Conservation (phyloP, 1,140 invertebrate genomes). For the Ditylenchus dipsaci region DNA sequence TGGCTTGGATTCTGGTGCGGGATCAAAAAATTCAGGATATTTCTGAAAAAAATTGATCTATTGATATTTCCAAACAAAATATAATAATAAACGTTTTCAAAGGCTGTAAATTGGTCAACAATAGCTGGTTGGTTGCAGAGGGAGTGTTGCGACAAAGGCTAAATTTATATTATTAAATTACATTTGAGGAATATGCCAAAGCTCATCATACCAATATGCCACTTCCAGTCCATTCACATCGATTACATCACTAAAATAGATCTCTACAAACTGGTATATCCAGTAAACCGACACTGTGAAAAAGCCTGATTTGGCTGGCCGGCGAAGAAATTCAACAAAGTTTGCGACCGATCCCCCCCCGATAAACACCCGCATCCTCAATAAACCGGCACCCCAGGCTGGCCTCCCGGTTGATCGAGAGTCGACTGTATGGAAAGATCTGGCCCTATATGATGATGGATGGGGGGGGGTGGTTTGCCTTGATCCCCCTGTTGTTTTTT, state of each 20-base stretch:
- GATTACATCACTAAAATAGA: conserved; percentile 33
- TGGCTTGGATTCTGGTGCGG: conserved; percentile 5
- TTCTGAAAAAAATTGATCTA: conserved; percentile 30
- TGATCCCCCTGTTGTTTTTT: too few relatives aligned
- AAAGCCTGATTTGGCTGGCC: too few relatives aligned
- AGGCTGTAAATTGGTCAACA: conserved; percentile 47
- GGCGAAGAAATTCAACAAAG: too few relatives aligned
- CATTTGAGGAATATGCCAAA: not conserved
- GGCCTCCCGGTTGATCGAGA: too few relatives aligned
- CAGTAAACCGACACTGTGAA: too few relatives aligned
- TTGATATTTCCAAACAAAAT: not conserved
- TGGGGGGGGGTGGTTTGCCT: too few relatives aligned
- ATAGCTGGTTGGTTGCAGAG: conserved; percentile 41
- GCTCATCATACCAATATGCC: conserved; percentile 37
- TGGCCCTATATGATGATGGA: too few relatives aligned
- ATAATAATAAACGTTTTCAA: conserved; percentile 39
- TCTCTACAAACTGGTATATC: too few relatives aligned
- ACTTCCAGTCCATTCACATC: conserved; percentile 45
- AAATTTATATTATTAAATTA: not conserved
- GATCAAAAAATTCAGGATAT: conserved; percentile 46
- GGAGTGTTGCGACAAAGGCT: conserved; percentile 28
- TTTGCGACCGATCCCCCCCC: too few relatives aligned
- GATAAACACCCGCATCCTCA: too few relatives aligned
- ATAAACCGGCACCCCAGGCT: too few relatives aligned
- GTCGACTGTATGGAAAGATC: too few relatives aligned